Base-by-base conservation (phyloP, 2,113 vertebrate species). In the Odocoileus hemionus region DNA sequence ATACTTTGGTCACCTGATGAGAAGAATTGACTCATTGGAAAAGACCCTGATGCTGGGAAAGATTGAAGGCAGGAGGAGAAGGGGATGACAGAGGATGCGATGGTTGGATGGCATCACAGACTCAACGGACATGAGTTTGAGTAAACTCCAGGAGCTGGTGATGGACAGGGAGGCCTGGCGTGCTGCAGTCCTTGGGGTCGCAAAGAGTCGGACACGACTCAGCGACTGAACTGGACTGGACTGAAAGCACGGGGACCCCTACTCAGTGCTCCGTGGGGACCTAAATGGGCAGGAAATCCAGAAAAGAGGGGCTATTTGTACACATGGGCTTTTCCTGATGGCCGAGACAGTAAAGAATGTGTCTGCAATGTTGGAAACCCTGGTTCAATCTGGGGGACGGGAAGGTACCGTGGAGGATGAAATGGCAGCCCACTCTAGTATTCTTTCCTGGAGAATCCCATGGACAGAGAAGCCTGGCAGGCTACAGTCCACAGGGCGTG, bases 21-120 rank as follows among this genome's bases (percentile, higher is more conserved):
- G 64, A 70, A 70, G 9, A 70, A 11, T 0, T 70, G 64, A 36
- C n/a, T 70, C 64, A 70, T 21, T 23, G 12, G n/a, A 39, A 39
- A 70, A 70, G n/a, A 70, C 67, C 17, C 67, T 39, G 19, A 70
- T 36, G 67, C 5, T 70, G 10, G 67, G 19, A 70, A 70, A 23
- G 5, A 39, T 19, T 70, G 67, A 70, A 70, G 17, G 19, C 0
- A 5, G 10, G 5, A 36, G n/a, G n/a, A 70, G 10, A 70, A 39
- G n/a, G 67, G n/a, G n/a, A 5, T 0, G 1, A n/a, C 10, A 70
- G 10, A 70, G n/a, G n/a, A 70, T 23, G n/a, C 23, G n/a, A 70
- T 70, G 2, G 67, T 23, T 70, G 19, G 67, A 70, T 70, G n/a
- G n/a, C n/a, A 70, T 70, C 67, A 70, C n/a, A 0, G 5, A 70